Conservation (phyloP, 92 coral and sea anemone species). For the Anthopleura xanthogrammica region DNA sequence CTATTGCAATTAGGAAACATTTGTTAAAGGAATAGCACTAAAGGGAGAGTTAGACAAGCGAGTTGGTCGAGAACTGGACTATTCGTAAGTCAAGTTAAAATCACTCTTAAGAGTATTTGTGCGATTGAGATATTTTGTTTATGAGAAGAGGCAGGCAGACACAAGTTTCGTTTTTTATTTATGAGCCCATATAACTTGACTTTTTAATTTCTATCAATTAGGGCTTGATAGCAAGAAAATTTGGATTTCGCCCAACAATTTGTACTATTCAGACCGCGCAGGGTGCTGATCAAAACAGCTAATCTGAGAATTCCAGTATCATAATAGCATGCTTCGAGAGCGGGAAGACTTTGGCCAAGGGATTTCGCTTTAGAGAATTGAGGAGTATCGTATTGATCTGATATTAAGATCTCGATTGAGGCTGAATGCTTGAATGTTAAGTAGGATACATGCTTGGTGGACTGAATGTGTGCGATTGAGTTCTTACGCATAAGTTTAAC, state of each 20-base stretch:
- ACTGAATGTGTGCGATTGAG: background rate
- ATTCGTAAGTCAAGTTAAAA: background rate
- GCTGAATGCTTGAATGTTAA: background rate
- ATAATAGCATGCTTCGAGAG: background rate
- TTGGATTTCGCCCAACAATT: background rate
- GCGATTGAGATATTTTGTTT: background rate
- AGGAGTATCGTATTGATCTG: too few species aligned
- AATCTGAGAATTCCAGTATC: background rate
- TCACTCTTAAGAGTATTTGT: background rate
- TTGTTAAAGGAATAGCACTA: too few species aligned
- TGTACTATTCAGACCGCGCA: background rate
- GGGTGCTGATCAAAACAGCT: background rate
- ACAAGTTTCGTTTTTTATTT: background rate
- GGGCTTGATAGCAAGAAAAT: background rate
- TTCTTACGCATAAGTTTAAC: background rate
- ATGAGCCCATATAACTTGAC: background rate
- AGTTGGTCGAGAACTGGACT: background rate
- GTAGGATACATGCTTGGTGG: too few species aligned
- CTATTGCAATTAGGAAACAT: too few species aligned
- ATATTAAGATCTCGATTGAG: background rate
- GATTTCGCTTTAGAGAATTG: too few species aligned
- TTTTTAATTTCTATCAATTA: conserved; percentile 11
- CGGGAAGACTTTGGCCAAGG: background rate
- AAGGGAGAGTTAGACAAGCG: too few species aligned
- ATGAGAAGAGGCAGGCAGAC: background rate